Base-by-base conservation (phyloP, 2,888 invertebrate species). In the Metacarcinus magister region DNA sequence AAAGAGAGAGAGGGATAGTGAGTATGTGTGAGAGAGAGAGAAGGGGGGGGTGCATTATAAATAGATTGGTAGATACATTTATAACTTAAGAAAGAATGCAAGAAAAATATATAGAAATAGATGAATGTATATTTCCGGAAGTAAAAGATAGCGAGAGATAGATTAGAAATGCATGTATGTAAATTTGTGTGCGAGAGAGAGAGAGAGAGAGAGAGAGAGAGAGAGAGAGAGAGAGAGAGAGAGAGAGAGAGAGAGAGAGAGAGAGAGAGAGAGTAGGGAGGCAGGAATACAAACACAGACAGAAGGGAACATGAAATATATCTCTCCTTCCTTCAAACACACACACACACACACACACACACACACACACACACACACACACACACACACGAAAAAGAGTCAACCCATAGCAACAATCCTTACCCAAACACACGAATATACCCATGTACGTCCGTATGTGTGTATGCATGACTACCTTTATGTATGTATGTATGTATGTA, bases 181-280 rank as follows among this genome's bases (percentile, higher is more conserved):
- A n/a, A n/a, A n/a, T n/a, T n/a, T n/a, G n/a, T n/a, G n/a, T n/a
- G n/a, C n/a, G 67, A 67, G n/a, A 67, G 67, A 67, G n/a, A 67
- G 67, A 67, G 67, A 67, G n/a, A 67, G n/a, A 67, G 67, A 67
- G 67, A 67, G 23, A n/a, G n/a, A 67, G n/a, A 67, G n/a, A 67
- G 67, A 67, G n/a, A 67, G 67, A 67, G 67, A 67, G 67, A 19
- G 67, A 67, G 19, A 19, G 13, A 67, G 67, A 67, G 19, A 67
- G 67, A 67, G 67, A 67, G 19, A 67, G 13, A 67, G 67, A 67
- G 23, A 67, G 67, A 67, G 67, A 67, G 19, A 67, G 67, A 67
- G 67, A 23, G 67, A 67, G 67, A 67, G 67, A 67, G 19, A 67
- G 67, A 67, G 19, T 13, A 67, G 67, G 7, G 67, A 67, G n/a